These are phyloP conservation scores for Chymomyza fuscimana DNA, from an alignment of 2,888 invertebrate genomes.

Conservation along the genomic window DNA sequence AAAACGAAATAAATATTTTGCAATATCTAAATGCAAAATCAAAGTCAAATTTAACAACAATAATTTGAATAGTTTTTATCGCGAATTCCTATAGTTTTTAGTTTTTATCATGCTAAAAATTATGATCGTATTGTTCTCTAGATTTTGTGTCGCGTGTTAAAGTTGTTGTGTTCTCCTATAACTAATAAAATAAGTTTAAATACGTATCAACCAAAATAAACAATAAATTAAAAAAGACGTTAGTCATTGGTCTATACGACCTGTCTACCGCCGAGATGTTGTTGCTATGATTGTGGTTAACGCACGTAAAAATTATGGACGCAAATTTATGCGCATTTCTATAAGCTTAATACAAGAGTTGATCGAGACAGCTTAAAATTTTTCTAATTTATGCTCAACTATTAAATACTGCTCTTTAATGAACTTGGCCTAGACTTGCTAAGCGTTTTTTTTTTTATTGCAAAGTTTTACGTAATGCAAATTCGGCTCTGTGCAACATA, in stretches of 20 bases:
- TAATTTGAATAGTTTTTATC: not conserved
- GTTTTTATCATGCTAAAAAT: not conserved
- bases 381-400: conserved; percentile 2
- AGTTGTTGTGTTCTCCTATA: not conserved
- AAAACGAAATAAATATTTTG: conserved; percentile 4
- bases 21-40: conserved; percentile 1
- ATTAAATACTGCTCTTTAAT: conserved; percentile 23
- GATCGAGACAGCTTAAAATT: not conserved
- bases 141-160: not conserved
- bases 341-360: not conserved
- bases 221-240: not conserved
- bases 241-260: not conserved
- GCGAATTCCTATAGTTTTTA: not conserved
- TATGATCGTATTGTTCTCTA: not conserved
- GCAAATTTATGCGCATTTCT: conserved; percentile 60
- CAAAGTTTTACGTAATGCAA: conserved; percentile 50
- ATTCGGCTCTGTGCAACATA: conserved; percentile 9
- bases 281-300: not conserved
- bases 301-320: not conserved
- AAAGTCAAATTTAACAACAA: not conserved
- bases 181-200: not conserved
- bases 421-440: conserved; percentile 22
- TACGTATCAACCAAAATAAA: conserved; percentile 14
- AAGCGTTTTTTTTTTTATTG: not conserved
- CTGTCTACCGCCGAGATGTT: not conserved